Evolutionary conservation across 2,113 vertebrate genomes (phyloP), one percentile per base, ranked within the genome.

Genomic region (Anhinga anhinga): DNA sequence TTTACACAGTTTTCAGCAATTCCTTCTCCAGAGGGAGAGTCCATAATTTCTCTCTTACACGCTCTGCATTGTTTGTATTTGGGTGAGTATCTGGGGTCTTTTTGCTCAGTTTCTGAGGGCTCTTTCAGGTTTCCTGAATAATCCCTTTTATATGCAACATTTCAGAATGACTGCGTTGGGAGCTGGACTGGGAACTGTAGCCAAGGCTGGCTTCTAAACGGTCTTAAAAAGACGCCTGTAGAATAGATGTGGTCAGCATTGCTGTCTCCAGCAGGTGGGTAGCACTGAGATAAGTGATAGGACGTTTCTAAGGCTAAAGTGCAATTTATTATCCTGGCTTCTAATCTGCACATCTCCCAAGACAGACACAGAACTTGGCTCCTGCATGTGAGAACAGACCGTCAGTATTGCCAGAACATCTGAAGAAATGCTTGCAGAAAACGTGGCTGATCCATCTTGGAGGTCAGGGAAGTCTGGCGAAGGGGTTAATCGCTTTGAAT

Each of bases 241-340:
- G 86, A 86, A 30, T 11, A 70, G 22, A 45, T 47, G 32, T 13
- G 59, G 62, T 82, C 66, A 38, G 62, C 42, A 5, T 7, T 27
- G 30, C 4, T 38, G 50, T 65, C 61, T 82, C 42, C 62, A 49
- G 76, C 80, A 71, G 50, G 56, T 38, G 53, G 44, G 58, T 38
- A 55, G 40, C 50, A 7, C 3, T 0, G 10, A 40, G 32, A 27
- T 11, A 22, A 78, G 38, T 0, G 1, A 16, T 3, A 15, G 0
- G 3, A 13, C 15, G 59, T 63, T 34, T 16, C 15, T 27, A 22
- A 49, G 63, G 45, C 50, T 25, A 11, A 67, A 78, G 45, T 23
- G 30, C 32, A 7, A 27, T 66, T 63, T 40, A 2, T 88, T 67
- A 7, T 67, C 25, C 19, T 5, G 4, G 15, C 32, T 19, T 69